These are phyloP conservation scores for Vidua macroura DNA, from an alignment of 2,113 vertebrate species.

Conservation along the genomic window DNA sequence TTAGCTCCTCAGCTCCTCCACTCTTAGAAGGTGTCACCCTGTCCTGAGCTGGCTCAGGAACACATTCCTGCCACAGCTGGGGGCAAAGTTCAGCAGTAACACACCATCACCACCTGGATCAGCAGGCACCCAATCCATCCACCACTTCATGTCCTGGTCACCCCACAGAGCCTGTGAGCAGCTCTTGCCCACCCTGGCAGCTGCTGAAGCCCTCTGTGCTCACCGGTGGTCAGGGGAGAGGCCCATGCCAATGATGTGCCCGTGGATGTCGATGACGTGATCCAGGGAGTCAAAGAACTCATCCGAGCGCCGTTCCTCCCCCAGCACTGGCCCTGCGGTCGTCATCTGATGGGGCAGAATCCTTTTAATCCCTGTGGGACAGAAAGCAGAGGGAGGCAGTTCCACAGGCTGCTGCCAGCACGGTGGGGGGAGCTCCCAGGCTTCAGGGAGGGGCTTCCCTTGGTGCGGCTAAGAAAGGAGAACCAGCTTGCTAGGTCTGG, in stretches of 20 bases:
- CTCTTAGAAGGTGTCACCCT: neutral
- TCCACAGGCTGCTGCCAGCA: neutral
- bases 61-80: fast-evolving
- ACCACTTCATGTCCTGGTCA: neutral
- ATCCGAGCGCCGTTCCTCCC: slow-evolving; percentile 85
- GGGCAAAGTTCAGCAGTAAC: neutral
- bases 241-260: slow-evolving; percentile 97
- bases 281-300: slow-evolving; percentile 95
- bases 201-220: fast-evolving
- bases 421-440: neutral
- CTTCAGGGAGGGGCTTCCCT: neutral
- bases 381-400: neutral
- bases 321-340: slow-evolving; percentile 87
- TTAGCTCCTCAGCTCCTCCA: neutral
- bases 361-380: slow-evolving; percentile 86
- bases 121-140: neutral
- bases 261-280: slow-evolving; percentile 94
- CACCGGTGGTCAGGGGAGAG: slow-evolving; percentile 97
- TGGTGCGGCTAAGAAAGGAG: neutral
- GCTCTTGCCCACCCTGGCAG: neutral
- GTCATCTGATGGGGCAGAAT: slow-evolving; percentile 97
- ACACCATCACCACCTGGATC: neutral
- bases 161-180: neutral
- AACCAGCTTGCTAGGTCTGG: neutral
- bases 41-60: neutral